Percentiles rank a stretch among this genome's conserved stretches.
phyloP scores from a whole-genome alignment of 2,888 invertebrate species.

The Eurytoma californica region DNA sequence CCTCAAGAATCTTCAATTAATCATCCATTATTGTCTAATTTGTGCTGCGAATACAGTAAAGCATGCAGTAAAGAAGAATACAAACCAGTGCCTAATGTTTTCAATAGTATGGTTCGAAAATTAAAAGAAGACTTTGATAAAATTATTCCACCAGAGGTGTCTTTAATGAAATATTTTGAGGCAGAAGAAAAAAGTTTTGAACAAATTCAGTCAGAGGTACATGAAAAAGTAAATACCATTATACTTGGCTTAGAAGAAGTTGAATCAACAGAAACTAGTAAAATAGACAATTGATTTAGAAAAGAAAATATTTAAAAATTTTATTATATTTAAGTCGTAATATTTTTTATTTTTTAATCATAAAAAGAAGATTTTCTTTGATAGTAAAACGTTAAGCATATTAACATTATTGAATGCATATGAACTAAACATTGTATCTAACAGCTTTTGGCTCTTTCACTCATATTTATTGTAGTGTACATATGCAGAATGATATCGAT shows the following conservation, averaged over 20 bases:
- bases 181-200: slow-evolving; percentile 26
- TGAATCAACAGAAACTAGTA: background rate
- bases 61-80: slow-evolving; percentile 40
- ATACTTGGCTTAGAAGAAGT: slow-evolving; percentile 30
- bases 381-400: too few relatives aligned
- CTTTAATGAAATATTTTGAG: slow-evolving; percentile 43
- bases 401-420: too few relatives aligned
- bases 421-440: too few relatives aligned
- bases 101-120: slow-evolving; percentile 4
- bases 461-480: background rate
- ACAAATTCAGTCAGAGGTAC: slow-evolving; percentile 18
- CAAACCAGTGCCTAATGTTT: slow-evolving; percentile 31
- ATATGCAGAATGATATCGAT: background rate
- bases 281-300: background rate
- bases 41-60: slow-evolving; percentile 54
- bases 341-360: slow-evolving; percentile 2
- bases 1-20: slow-evolving; percentile 5
- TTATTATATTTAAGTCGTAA: slow-evolving; percentile 8
- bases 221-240: slow-evolving; percentile 24
- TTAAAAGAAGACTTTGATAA: slow-evolving; percentile 43
- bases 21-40: slow-evolving; percentile 51
- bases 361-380: too few relatives aligned
- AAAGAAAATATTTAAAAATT: slow-evolving; percentile 7
- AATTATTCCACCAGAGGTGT: slow-evolving; percentile 37
- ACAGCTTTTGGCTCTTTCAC: too few relatives aligned